Evolutionary conservation across 2,113 vertebrate species (phyloP).

Genomic region (Tetrao urogallus): DNA sequence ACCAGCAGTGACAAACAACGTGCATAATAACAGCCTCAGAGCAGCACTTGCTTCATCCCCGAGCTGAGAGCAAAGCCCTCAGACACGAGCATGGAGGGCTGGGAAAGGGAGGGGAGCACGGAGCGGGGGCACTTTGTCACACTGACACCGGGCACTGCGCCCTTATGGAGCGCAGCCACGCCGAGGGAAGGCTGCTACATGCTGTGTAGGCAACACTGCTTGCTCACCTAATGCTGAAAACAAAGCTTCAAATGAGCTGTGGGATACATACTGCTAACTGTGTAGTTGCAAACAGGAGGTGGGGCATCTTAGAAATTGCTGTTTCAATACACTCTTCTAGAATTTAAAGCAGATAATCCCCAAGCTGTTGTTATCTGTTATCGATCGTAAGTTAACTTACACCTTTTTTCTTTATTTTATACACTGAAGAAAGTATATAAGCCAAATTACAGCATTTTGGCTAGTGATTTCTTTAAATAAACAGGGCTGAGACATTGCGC

Average conservation of each 20-base stretch:
- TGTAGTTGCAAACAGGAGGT: background rate
- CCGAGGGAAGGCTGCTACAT: no score
- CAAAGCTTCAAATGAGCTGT: background rate
- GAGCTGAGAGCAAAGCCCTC: background rate
- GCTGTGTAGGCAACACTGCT: rapidly evolving
- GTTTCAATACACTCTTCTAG: background rate
- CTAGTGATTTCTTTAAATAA: background rate
- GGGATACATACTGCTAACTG: background rate
- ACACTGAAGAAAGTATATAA: background rate
- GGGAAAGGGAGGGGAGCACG: background rate
- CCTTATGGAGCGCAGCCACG: no score
- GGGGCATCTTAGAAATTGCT: background rate
- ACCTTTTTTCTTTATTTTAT: background rate
- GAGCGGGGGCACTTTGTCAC: no score
- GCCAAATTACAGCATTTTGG: background rate
- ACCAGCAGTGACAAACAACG: slow-evolving; percentile 48
- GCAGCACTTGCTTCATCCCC: background rate
- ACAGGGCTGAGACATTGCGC: background rate
- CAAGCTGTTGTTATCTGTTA: background rate
- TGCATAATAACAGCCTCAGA: background rate
- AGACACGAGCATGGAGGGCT: background rate
- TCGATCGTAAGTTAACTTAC: background rate
- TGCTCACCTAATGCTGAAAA: rapidly evolving
- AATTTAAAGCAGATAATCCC: background rate
- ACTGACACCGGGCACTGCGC: no score